phyloP scores from a whole-genome alignment of 2,888 invertebrate species.

The Malthinus seriepunctatus region DNA sequence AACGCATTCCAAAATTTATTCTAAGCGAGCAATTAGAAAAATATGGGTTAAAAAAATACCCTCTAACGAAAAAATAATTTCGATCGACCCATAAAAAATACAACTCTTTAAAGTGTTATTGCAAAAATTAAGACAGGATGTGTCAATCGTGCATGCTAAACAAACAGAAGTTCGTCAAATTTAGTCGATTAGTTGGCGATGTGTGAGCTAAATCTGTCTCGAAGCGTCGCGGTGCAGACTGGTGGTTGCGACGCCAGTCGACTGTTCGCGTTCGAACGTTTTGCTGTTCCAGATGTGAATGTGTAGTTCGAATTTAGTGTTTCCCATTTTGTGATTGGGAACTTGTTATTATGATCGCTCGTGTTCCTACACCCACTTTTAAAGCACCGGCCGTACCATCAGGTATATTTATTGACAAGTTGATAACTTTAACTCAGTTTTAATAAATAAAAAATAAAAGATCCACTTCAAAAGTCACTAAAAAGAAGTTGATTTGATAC shows the following conservation, averaged over 20 bases:
- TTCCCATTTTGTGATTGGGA: slow-evolving; percentile 18
- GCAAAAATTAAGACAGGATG: slow-evolving; percentile 19
- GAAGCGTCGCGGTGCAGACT: slow-evolving; percentile 40
- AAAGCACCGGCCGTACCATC: slow-evolving; percentile 77
- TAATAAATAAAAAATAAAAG: neutral
- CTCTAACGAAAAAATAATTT: neutral
- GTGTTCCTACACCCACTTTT: slow-evolving; percentile 69
- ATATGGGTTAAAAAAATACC: too few relatives aligned
- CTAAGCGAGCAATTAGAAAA: neutral
- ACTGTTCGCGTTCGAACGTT: slow-evolving; percentile 21
- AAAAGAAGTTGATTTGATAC: neutral
- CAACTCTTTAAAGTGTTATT: too few relatives aligned
- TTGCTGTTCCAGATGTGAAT: slow-evolving; percentile 25
- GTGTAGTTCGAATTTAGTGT: slow-evolving; percentile 21
- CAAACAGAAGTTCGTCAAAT: slow-evolving; percentile 45
- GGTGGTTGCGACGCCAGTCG: slow-evolving; percentile 39
- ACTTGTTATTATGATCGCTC: slow-evolving; percentile 35
- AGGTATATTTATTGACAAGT: slow-evolving; percentile 59
- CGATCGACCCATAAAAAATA: too few relatives aligned
- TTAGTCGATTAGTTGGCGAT: slow-evolving; percentile 46
- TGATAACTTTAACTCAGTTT: slow-evolving; percentile 2
- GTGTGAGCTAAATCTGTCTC: slow-evolving; percentile 47
- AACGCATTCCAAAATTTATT: slow-evolving; percentile 22
- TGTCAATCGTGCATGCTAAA: slow-evolving; percentile 25
- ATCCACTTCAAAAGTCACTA: slow-evolving; percentile 1